These are phyloP conservation scores for Scolopax rusticola DNA, from an alignment of 2,797 vertebrate species.

Conservation along the genomic window DNA sequence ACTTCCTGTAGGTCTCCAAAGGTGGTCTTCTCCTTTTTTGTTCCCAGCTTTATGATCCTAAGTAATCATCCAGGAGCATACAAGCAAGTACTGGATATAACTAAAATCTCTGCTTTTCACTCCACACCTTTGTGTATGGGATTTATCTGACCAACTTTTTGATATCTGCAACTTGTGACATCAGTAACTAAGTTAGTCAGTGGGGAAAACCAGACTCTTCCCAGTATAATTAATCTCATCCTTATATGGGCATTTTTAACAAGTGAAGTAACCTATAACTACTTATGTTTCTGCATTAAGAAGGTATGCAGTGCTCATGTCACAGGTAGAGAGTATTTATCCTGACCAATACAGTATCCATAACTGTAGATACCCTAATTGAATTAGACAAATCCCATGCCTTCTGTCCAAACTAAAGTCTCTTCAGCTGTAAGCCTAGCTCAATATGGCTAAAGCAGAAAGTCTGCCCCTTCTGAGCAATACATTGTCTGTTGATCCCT, in stretches of 20 bases:
- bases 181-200: background rate
- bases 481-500: fast-evolving
- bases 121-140: background rate
- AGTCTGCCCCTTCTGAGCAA: background rate
- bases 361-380: background rate
- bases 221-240: background rate
- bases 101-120: background rate
- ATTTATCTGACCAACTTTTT: background rate
- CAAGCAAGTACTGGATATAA: background rate
- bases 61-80: background rate
- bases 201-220: background rate
- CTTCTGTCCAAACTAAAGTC: background rate
- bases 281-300: background rate
- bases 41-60: background rate
- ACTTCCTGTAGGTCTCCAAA: background rate
- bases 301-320: background rate
- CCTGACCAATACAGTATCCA: background rate
- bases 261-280: background rate
- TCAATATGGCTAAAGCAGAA: background rate
- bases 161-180: background rate
- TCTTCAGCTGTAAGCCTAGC: background rate
- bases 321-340: background rate
- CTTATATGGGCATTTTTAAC: background rate
- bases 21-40: background rate
- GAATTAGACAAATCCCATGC: background rate